Evolutionary conservation across 2,113 vertebrate species (phyloP).

Genomic region (Willisornis vidua): DNA sequence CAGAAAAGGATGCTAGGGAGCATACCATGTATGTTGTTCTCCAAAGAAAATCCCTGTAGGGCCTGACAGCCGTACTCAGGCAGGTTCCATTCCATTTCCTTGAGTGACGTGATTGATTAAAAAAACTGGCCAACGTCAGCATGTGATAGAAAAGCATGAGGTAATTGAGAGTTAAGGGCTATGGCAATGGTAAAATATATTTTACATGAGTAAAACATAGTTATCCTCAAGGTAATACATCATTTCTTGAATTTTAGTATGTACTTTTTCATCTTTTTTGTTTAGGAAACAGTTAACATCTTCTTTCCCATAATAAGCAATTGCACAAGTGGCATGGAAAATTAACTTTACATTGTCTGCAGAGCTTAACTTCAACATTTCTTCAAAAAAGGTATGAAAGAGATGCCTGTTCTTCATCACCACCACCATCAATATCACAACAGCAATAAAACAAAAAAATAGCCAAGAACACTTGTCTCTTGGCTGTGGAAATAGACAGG

Average conservation of each 20-base stretch:
- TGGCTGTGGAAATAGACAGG: neutral
- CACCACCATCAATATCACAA: neutral
- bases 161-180: neutral
- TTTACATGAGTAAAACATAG: neutral
- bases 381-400: neutral
- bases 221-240: neutral
- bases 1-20: neutral
- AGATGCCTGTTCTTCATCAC: neutral
- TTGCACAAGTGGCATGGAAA: neutral
- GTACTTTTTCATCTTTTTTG: neutral
- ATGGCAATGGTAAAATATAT: neutral
- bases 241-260: neutral
- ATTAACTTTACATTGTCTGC: neutral
- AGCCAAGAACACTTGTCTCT: neutral
- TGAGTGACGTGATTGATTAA: neutral
- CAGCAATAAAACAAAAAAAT: neutral
- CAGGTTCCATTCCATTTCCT: neutral
- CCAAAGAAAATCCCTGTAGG: neutral
- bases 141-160: neutral
- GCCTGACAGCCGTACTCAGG: neutral
- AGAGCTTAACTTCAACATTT: neutral
- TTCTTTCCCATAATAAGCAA: neutral
- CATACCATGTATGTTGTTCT: neutral
- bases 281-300: neutral
- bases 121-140: neutral